Evolutionary conservation across 1,140 invertebrate species (phyloP).

Genomic region (Drosophila burlai): DNA sequence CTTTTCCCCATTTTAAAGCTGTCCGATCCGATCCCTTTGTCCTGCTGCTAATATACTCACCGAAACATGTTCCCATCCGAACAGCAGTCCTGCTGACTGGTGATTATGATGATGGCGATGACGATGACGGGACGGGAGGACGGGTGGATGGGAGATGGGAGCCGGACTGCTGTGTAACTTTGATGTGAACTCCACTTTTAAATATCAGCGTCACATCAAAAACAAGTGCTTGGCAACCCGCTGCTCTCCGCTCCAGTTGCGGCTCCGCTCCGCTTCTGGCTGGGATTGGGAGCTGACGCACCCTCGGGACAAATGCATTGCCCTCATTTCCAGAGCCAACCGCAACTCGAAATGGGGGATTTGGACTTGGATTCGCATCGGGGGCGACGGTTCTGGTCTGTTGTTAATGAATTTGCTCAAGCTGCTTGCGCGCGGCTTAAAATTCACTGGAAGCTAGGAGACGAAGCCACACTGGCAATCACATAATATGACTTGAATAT

Average conservation of each 20-base stretch:
- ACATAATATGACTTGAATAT: too few relatives aligned
- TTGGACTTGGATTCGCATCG: slow-evolving; percentile 18
- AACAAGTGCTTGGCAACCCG: slow-evolving; percentile 68
- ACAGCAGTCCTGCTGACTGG: slow-evolving; percentile 13
- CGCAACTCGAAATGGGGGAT: slow-evolving; percentile 39
- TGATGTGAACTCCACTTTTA: slow-evolving; percentile 73
- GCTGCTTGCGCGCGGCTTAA: slow-evolving; percentile 41
- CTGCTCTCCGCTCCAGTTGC: slow-evolving; percentile 23
- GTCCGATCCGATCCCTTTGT: slow-evolving; percentile 5
- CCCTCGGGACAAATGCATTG: slow-evolving; percentile 74
- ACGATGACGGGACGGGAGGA: slow-evolving; percentile 32
- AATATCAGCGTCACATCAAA: slow-evolving; percentile 80
- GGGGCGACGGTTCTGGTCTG: slow-evolving; percentile 12
- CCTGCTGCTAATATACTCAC: slow-evolving; percentile 21
- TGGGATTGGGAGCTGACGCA: slow-evolving; percentile 28
- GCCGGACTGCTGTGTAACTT: slow-evolving; percentile 52
- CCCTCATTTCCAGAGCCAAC: slow-evolving; percentile 67
- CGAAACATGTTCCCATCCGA: slow-evolving; percentile 4
- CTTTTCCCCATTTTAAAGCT: slow-evolving; percentile 3
- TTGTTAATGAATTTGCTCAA: slow-evolving; percentile 63
- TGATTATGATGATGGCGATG: slow-evolving; percentile 11
- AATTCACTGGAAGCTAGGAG: slow-evolving; percentile 23
- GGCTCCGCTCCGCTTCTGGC: slow-evolving; percentile 7
- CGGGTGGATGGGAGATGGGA: slow-evolving; percentile 33
- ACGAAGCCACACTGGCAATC: slow-evolving; percentile 10